Evolutionary conservation across 1,140 invertebrate species (phyloP), one percentile per base, ranked within the genome.

Genomic region (Pogonus chalceus): DNA sequence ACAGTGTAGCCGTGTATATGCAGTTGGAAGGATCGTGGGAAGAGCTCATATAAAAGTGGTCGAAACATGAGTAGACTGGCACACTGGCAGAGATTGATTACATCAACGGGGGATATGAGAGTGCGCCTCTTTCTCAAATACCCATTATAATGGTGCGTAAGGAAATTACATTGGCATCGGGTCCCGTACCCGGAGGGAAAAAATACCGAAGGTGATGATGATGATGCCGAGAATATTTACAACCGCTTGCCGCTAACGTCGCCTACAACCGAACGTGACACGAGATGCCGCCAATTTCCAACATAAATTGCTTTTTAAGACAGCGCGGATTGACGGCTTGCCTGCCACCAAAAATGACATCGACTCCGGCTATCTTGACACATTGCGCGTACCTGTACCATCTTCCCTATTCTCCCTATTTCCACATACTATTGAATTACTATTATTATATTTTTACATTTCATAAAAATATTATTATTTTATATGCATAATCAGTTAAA

Each of bases 181-280:
- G 37, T 43, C 37, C 26, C 14, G 26, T 4, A 7, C 26, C 26
- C 18, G 7, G 3, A 43, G 37, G 18, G 37, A 43, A 43, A 43
- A 43, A 43, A 43, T 43, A 43, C 37, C 37, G 37, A 43, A 43
- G 37, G 37, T 43, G 37, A 43, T 43, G 37, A 43, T 43, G 37
- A 43, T 43, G 37, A 43, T 43, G 37, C 37, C 18, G 37, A 16
- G 37, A 43, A 43, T 43, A 43, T 43, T 43, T 43, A 43, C 37
- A 43, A 43, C 37, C 37, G 18, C 37, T 16, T 31, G 26, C 26
- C 4, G 14, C 26, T 14, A 7, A 7, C 26, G 4, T 43, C 37
- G 9, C 9, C 18, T 43, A 12, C 7, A 9, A 43, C 9, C 37
- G 18, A 12, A 10, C 18, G 7, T 3, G 37, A 43, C 26, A 31